Evolutionary conservation across 2,888 invertebrate genomes (phyloP), one percentile per base, ranked within the genome.

Genomic region (Leptinotarsa rubiginosa): DNA sequence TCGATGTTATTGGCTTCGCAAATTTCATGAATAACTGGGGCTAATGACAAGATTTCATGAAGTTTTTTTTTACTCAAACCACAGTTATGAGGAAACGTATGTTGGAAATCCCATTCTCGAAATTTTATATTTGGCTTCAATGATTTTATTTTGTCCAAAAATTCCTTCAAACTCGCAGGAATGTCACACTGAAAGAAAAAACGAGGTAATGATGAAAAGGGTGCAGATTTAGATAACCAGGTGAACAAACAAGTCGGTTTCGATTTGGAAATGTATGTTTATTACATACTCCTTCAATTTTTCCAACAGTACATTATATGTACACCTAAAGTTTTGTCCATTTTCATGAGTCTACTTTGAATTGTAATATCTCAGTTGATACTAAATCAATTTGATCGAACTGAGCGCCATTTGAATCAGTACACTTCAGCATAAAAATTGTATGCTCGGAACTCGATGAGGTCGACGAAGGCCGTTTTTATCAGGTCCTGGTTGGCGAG

Each of bases 11-110:
- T 83, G 47, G 87, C 79, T n/a, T 83, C 80, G 81, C 92, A 93
- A 65, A 90, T 81, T 22, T 86, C 81, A 72, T 89, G 86, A 22
- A 93, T 89, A 79, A 92, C 87, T 49, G 89, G 87, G 2, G 93
- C 90, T 66, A 95, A 86, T 79, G 90, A 87, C 15, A 89, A 80
- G 65, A 95, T 92, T 88, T 95, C 95, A 78, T 95, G 93, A 75
- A 89, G 89, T 85, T 95, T 95, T 82, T 95, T 95, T 0, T 81
- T 77, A 78, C 89, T 90, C 69, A 94, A 83, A 16, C 83, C 81
- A 52, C 75, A 77, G 87, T 83, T 82, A 70, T 85, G 83, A 15
- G 86, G 86, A 71, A 88, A 81, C 70, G 77, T 69, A 25, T 76
- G 49, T 69, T 70, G n/a, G 67, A 41, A 25, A 25, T 31, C 15